Conservation (phyloP, 2,888 invertebrate genomes). For the Caenorhabditis sinica region DNA sequence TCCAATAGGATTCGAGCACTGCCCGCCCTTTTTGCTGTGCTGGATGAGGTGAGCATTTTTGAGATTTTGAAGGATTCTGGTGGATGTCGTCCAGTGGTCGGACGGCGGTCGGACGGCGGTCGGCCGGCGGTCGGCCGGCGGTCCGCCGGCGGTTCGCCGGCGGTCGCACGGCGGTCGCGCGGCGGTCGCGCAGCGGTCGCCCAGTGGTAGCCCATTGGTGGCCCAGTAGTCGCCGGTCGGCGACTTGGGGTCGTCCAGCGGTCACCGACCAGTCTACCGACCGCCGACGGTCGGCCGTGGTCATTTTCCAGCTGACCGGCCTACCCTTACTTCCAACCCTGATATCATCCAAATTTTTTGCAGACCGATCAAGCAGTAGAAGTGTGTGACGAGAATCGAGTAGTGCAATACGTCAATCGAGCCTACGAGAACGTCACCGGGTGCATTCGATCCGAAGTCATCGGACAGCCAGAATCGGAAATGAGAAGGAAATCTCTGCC, state of each 20-base stretch:
- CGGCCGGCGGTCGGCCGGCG: too few relatives aligned
- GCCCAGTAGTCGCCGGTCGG: too few relatives aligned
- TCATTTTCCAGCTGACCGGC: too few relatives aligned
- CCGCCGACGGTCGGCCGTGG: too few relatives aligned
- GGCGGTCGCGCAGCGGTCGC: too few relatives aligned
- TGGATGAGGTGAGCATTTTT: constrained; percentile 77
- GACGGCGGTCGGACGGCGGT: too few relatives aligned
- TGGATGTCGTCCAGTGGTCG: too few relatives aligned
- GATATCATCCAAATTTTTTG: constrained; percentile 28
- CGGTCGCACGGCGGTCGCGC: too few relatives aligned
- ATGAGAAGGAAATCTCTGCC: constrained; percentile 74
- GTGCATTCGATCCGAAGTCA: constrained; percentile 84
- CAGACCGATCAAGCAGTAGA: constrained; percentile 83
- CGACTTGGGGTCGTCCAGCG: too few relatives aligned
- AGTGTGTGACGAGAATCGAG: constrained; percentile 82
- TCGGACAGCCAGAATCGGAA: constrained; percentile 75
- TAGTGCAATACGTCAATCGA: constrained; percentile 85
- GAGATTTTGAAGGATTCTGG: neutral
- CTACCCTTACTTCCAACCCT: neutral
- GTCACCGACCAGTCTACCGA: too few relatives aligned
- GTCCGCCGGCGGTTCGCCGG: too few relatives aligned
- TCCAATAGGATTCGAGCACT: constrained; percentile 80
- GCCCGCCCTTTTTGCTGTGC: constrained; percentile 82
- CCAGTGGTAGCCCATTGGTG: too few relatives aligned
- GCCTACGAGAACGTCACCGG: constrained; percentile 85